These are phyloP conservation scores for Turnix velox DNA, from an alignment of 2,113 vertebrate genomes.

Conservation along the genomic window DNA sequence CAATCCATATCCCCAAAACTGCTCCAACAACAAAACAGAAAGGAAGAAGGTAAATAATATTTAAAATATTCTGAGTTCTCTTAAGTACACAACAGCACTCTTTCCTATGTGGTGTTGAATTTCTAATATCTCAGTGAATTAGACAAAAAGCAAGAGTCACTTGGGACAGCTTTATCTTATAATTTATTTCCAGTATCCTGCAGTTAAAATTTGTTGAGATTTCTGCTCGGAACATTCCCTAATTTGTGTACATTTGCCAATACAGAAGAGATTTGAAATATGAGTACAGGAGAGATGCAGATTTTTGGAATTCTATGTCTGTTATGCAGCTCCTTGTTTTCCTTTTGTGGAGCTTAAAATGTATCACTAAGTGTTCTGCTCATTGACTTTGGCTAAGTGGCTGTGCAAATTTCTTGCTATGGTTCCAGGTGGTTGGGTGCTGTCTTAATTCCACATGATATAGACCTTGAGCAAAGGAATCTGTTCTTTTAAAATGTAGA, in stretches of 20 bases:
- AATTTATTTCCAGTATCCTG: background rate
- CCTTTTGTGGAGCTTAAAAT: background rate
- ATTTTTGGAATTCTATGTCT: background rate
- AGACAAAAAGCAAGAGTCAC: background rate
- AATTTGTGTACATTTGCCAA: background rate
- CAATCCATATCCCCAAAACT: slow-evolving; percentile 95
- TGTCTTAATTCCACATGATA: background rate
- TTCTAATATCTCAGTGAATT: background rate
- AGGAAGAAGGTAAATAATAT: slow-evolving; percentile 81
- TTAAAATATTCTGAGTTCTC: background rate
- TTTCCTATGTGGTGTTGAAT: background rate
- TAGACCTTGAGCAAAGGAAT: background rate
- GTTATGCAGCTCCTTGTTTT: background rate
- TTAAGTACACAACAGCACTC: background rate
- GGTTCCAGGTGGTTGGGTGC: background rate
- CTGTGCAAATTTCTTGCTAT: background rate
- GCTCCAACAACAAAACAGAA: slow-evolving; percentile 88
- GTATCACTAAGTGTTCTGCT: background rate
- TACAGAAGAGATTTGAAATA: background rate
- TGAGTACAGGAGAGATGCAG: background rate
- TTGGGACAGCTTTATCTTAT: background rate
- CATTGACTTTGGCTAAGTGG: background rate
- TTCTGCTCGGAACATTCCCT: background rate
- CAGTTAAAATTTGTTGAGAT: background rate
- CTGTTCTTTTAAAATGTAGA: background rate